Evolutionary conservation across 2,888 invertebrate genomes (phyloP), one percentile per base, ranked within the genome.

Genomic region (Adelphocoris suturalis): DNA sequence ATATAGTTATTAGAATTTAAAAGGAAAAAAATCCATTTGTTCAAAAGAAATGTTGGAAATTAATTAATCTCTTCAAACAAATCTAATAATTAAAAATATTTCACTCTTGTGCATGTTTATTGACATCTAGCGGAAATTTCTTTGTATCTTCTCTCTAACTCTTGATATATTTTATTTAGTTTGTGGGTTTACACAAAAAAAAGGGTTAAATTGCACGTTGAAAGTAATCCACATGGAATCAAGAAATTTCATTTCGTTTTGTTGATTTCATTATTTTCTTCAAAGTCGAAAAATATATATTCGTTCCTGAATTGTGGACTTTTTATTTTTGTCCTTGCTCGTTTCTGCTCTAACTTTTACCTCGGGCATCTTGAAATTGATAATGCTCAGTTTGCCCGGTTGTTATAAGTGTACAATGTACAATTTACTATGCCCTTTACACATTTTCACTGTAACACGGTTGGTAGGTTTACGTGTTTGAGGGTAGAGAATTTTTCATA

Each of bases 1-100:
- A 37, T 37, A 76, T 86, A 86, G 76, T 86, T 75, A 76, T 86
- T 85, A 85, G 85, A 28, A 61, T 85, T 57, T 57, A 61, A 82
- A 85, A 85, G 37, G 61, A 37, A 82, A 27, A 28, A 47, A 78
- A 37, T 19, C 78, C 37, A 47, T 78, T 78, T 28, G 28, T 47
- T 37, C 76, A 76, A 75, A 19, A 16, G 47, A 37, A 78, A 47
- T n/a, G 78, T 68, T 68, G 12, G 23, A 47, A 78, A 76, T 76
- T 78, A 78, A 76, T 76, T 78, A 78, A 78, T 78, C 37, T 46
- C 78, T 78, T 46, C 78, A 78, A 78, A 23, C 68, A 68, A 68
- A 11, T 68, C 68, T 68, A 68, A 68, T 68, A 61, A 61, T 68
- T 68, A 68, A 68, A 68, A 68, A 1, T 68, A 68, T 68, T 68